Evolutionary conservation across 2,888 invertebrate genomes (phyloP).

Genomic region (Zygothrica quintamaculata): DNA sequence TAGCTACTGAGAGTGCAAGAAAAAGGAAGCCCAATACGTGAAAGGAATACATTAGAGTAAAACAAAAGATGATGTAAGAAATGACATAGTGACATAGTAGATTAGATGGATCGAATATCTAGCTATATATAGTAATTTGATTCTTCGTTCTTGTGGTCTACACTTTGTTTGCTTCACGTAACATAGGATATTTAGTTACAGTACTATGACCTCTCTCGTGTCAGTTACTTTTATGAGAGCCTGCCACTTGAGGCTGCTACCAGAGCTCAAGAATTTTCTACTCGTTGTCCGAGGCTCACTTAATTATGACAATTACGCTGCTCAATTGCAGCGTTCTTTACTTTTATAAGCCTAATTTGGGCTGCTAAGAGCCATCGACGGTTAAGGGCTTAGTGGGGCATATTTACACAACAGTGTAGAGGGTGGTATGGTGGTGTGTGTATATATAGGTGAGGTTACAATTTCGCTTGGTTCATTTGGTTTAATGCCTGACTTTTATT

Average conservation of each 20-base stretch:
- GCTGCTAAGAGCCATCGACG: slow-evolving; percentile 7
- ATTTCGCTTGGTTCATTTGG: slow-evolving; percentile 51
- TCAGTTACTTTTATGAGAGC: slow-evolving; percentile 36
- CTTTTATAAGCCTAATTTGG: slow-evolving; percentile 35
- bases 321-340: slow-evolving; percentile 40
- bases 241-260: slow-evolving; percentile 20
- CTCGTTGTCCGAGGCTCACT: slow-evolving; percentile 26
- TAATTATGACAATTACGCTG: slow-evolving; percentile 63
- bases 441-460: background rate
- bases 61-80: no score
- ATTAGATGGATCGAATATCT: no score
- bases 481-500: slow-evolving; percentile 49
- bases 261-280: slow-evolving; percentile 12
- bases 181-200: background rate
- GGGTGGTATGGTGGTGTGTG: background rate
- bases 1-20: no score
- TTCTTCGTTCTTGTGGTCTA: no score
- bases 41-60: no score
- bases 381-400: background rate
- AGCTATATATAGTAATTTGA: no score
- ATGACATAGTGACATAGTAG: no score
- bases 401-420: background rate
- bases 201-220: slow-evolving; percentile 4
- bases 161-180: background rate
- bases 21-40: no score